phyloP scores from a whole-genome alignment of 2,888 invertebrate genomes.

The Balanococcus diminutus region DNA sequence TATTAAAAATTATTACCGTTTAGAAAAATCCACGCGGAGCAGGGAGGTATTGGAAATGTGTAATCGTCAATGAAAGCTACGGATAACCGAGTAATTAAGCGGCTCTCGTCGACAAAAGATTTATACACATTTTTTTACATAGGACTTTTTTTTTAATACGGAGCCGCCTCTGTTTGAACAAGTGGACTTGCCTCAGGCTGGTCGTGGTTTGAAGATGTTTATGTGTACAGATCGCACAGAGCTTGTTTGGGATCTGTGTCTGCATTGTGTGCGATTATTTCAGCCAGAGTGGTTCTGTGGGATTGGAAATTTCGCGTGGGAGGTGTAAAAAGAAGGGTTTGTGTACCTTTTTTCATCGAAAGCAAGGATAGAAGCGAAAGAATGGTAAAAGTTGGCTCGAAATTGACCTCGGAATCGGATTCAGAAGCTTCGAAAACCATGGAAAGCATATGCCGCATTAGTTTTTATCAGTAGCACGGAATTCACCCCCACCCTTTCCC shows the following conservation, averaged over 20 bases:
- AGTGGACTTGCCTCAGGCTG: background rate
- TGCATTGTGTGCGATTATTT: background rate
- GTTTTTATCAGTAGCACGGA: too few species aligned
- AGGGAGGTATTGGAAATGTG: constrained; percentile 49
- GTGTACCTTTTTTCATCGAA: too few species aligned
- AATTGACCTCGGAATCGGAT: too few species aligned
- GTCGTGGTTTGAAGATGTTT: background rate
- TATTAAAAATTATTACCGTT: constrained; percentile 18
- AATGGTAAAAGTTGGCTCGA: too few species aligned
- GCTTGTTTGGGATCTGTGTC: background rate
- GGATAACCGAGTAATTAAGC: background rate
- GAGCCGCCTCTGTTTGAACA: constrained; percentile 2
- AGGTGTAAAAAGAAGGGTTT: background rate
- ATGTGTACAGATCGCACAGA: background rate
- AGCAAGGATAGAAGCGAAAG: too few species aligned
- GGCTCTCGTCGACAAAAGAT: constrained; percentile 1
- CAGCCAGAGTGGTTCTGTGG: background rate
- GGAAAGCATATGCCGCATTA: too few species aligned
- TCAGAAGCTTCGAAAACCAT: too few species aligned
- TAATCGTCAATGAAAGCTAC: constrained; percentile 42
- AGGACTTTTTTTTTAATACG: background rate
- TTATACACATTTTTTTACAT: background rate
- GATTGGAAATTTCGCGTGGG: background rate
- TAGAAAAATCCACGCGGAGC: background rate
- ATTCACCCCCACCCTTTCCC: too few species aligned